Percentiles rank a stretch among this genome's conserved stretches.
Evolutionary conservation across 2,113 vertebrate species (phyloP).

Genomic region (Petaurus breviceps): DNA sequence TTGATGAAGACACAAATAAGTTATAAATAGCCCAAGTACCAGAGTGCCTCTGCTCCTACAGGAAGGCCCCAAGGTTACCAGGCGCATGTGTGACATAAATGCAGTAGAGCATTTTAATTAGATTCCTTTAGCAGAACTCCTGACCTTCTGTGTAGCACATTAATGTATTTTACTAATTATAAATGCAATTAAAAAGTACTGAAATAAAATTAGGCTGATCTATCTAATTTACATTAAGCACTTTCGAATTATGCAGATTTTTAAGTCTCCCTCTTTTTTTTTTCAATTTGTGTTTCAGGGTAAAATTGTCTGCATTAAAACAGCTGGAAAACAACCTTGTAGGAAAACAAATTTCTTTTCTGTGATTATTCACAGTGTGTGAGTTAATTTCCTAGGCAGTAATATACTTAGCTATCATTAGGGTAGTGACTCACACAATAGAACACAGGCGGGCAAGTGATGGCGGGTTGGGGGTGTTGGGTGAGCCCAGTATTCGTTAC

Average conservation of each 20-base stretch:
- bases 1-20: constrained; percentile 55
- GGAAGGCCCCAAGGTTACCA: constrained; percentile 73
- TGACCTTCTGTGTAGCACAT: constrained; percentile 85
- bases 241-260: constrained; percentile 87
- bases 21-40: constrained; percentile 55
- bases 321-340: constrained; percentile 87
- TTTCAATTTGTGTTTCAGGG: constrained; percentile 78
- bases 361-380: constrained; percentile 87
- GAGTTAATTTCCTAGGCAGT: constrained; percentile 85
- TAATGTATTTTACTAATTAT: constrained; percentile 89
- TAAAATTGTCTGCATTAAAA: constrained; percentile 85
- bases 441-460: background rate
- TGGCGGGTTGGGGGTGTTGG: background rate
- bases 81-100: constrained; percentile 73
- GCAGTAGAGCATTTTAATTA: constrained; percentile 82
- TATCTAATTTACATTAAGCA: constrained; percentile 88
- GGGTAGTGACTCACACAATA: constrained; percentile 70
- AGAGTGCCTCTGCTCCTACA: constrained; percentile 45
- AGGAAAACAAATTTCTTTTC: constrained; percentile 86
- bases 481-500: background rate
- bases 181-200: constrained; percentile 90
- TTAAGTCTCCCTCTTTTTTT: constrained; percentile 65
- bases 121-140: constrained; percentile 83
- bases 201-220: constrained; percentile 88
- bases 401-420: constrained; percentile 75